phyloP scores from a whole-genome alignment of 2,888 invertebrate genomes.

The Psylliodes chrysocephalus region DNA sequence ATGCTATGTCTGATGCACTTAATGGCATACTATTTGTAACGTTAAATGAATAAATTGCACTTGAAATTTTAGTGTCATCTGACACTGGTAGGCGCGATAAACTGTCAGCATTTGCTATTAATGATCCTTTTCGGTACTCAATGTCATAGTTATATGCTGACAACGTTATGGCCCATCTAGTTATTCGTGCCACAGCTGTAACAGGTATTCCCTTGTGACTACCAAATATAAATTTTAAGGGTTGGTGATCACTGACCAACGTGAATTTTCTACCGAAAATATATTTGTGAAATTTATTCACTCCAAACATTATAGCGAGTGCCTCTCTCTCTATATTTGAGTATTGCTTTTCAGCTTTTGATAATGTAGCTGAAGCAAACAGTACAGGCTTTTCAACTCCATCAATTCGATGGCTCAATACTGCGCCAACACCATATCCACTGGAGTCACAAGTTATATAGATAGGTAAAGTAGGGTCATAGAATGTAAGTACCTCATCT shows the following conservation, averaged over 20 bases:
- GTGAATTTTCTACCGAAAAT: constrained; percentile 17
- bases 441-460: constrained; percentile 45
- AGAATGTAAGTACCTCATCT: constrained; percentile 40
- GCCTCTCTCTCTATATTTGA: constrained; percentile 55
- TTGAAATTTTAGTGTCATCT: no score
- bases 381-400: constrained; percentile 38
- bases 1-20: no score
- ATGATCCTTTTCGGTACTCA: no score
- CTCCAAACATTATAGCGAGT: constrained; percentile 54
- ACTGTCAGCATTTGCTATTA: no score
- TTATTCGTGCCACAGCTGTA: constrained; percentile 32
- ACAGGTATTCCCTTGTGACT: constrained; percentile 41
- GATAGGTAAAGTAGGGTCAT: constrained; percentile 43
- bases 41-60: no score
- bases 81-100: no score
- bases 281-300: constrained; percentile 48
- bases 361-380: constrained; percentile 48
- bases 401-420: constrained; percentile 43
- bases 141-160: no score
- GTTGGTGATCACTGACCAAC: constrained; percentile 39
- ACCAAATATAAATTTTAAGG: constrained; percentile 43
- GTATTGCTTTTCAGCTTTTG: constrained; percentile 54
- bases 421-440: no score
- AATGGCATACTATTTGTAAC: no score
- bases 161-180: no score